These are phyloP conservation scores for Mamestra configurata DNA, from an alignment of 1,140 invertebrate species.

Conservation along the genomic window DNA sequence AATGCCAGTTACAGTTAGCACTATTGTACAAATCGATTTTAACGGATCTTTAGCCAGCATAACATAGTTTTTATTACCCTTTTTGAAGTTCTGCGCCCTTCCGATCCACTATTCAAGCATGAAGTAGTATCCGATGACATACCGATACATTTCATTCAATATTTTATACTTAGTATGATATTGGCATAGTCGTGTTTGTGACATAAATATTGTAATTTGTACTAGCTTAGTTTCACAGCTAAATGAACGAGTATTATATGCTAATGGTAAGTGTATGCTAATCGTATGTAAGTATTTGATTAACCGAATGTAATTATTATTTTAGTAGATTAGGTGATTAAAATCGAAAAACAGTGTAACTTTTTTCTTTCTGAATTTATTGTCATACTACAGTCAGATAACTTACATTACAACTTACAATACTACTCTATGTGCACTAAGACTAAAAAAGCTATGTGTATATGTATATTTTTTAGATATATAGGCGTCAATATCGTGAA, in stretches of 20 bases:
- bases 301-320: not conserved
- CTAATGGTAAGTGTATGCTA: conserved; percentile 4
- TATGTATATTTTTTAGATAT: too few relatives aligned
- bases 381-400: too few relatives aligned
- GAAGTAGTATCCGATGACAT: conserved; percentile 33
- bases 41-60: conserved; percentile 5
- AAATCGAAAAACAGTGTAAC: too few relatives aligned
- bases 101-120: conserved; percentile 31
- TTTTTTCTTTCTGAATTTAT: too few relatives aligned
- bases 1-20: not conserved
- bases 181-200: conserved; percentile 16
- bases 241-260: conserved; percentile 23
- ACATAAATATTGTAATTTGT: conserved; percentile 41
- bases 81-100: conserved; percentile 13
- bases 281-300: conserved; percentile 24
- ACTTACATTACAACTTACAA: too few relatives aligned
- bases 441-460: too few relatives aligned
- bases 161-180: conserved; percentile 28
- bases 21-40: conserved; percentile 14
- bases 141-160: conserved; percentile 36
- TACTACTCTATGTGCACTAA: too few relatives aligned
- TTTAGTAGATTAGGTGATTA: too few relatives aligned
- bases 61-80: not conserved
- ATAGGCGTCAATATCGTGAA: too few relatives aligned
- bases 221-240: conserved; percentile 29